Percentiles rank a stretch among this genome's conserved stretches.
Evolutionary conservation across 2,888 invertebrate genomes (phyloP).

Genomic region (Chromoteleia sp.): DNA sequence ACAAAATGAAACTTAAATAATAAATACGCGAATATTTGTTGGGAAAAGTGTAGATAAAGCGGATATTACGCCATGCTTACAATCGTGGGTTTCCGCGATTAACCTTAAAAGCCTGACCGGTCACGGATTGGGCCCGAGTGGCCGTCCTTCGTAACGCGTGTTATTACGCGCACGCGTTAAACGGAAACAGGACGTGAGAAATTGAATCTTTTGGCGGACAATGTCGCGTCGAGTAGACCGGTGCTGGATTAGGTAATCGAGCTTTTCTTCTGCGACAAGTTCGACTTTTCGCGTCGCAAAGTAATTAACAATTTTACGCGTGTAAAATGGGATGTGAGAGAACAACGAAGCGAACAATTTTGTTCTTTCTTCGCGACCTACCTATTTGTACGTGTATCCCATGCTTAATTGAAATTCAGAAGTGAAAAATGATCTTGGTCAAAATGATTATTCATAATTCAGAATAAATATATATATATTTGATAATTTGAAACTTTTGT

Average conservation of each 20-base stretch:
- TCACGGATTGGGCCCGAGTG: neutral
- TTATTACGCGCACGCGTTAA: conserved; percentile 19
- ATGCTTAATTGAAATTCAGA: neutral
- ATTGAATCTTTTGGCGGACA: conserved; percentile 41
- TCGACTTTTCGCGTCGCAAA: conserved; percentile 2
- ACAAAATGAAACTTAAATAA: no score
- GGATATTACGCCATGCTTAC: conserved; percentile 21
- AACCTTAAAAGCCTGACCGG: neutral
- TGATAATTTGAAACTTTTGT: no score
- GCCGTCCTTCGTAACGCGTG: conserved; percentile 6
- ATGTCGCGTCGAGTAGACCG: conserved; percentile 20
- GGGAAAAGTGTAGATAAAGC: neutral
- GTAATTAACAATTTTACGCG: conserved; percentile 1
- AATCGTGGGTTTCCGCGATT: conserved; percentile 27
- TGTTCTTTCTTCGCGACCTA: neutral
- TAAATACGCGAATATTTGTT: no score
- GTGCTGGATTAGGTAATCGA: neutral
- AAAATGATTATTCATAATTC: no score
- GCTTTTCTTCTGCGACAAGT: conserved; percentile 26
- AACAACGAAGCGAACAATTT: neutral
- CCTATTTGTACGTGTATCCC: neutral
- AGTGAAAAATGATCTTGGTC: no score
- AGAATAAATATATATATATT: no score
- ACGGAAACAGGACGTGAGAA: conserved; percentile 52
- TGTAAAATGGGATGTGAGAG: conserved; percentile 17